phyloP scores from a whole-genome alignment of 2,797 vertebrate species.

The Acridotheres tristis region DNA sequence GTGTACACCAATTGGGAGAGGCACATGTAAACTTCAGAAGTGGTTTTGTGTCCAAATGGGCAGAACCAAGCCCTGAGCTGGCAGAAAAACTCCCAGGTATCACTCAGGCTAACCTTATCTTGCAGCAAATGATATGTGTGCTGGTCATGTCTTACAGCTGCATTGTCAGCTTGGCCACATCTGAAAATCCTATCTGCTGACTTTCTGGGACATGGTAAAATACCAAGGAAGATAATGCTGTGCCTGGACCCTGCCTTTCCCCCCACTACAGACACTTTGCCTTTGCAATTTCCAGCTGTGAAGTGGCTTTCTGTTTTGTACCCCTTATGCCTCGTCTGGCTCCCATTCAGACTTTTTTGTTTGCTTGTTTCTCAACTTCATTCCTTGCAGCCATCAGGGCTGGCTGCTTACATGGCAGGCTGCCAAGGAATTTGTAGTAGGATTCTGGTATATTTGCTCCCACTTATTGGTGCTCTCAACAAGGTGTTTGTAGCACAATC shows the following conservation, averaged over 20 bases:
- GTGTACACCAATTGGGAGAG: not conserved
- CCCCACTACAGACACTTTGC: not conserved
- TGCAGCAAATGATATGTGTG: too few species aligned
- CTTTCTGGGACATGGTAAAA: not conserved
- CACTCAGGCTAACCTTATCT: not conserved
- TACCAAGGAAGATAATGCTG: not conserved
- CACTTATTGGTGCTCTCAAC: constrained; percentile 3
- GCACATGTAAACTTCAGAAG: not conserved
- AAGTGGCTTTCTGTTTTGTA: not conserved
- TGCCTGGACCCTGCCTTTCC: not conserved
- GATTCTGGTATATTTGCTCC: not conserved
- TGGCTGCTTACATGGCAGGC: not conserved
- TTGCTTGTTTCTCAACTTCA: not conserved
- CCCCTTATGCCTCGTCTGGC: not conserved
- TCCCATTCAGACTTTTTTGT: not conserved
- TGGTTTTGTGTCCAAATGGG: not conserved
- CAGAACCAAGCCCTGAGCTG: not conserved
- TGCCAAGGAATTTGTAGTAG: constrained; percentile 9
- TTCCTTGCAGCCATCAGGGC: constrained; percentile 18
- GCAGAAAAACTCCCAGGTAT: not conserved
- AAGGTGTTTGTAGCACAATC: not conserved
- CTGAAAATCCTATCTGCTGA: not conserved
- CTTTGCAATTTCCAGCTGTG: not conserved
- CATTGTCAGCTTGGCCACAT: not conserved
- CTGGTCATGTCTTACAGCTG: too few species aligned